Evolutionary conservation across 2,797 vertebrate genomes (phyloP).

Genomic region (Denticeps clupeoides): DNA sequence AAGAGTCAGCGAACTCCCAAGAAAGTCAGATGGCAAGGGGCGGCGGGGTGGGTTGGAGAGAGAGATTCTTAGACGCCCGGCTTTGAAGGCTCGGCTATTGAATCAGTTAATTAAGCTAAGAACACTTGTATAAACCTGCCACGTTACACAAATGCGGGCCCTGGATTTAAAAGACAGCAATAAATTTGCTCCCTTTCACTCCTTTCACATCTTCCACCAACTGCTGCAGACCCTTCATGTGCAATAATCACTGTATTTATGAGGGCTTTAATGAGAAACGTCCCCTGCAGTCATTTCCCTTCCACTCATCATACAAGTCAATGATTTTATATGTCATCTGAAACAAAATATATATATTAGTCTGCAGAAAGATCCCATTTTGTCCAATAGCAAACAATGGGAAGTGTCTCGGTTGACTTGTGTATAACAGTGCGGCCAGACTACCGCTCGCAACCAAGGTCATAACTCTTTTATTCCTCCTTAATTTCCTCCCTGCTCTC

Average conservation of each 20-base stretch:
- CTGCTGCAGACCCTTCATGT: neutral
- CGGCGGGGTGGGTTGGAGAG: no score
- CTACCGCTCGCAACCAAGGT: constrained; percentile 28
- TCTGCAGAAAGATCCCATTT: no score
- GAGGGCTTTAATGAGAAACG: constrained; percentile 3
- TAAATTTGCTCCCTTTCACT: neutral
- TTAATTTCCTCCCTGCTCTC: constrained; percentile 43
- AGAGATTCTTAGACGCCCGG: no score
- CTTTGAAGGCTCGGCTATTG: no score
- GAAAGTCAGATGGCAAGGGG: neutral
- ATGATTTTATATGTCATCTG: constrained; percentile 7
- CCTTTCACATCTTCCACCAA: neutral
- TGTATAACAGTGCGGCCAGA: constrained; percentile 13
- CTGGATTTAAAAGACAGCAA: neutral
- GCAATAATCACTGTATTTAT: neutral
- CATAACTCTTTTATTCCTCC: constrained; percentile 41
- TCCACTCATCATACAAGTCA: neutral
- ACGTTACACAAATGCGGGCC: no score
- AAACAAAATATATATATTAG: neutral
- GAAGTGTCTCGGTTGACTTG: constrained; percentile 1
- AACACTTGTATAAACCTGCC: no score
- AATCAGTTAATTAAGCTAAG: no score
- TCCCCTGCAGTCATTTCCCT: constrained; percentile 4
- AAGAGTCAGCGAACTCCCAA: constrained; percentile 6
- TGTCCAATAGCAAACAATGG: constrained; percentile 29